These are phyloP conservation scores for Nephrotoma appendiculata DNA, from an alignment of 2,888 invertebrate species.

Conservation along the genomic window DNA sequence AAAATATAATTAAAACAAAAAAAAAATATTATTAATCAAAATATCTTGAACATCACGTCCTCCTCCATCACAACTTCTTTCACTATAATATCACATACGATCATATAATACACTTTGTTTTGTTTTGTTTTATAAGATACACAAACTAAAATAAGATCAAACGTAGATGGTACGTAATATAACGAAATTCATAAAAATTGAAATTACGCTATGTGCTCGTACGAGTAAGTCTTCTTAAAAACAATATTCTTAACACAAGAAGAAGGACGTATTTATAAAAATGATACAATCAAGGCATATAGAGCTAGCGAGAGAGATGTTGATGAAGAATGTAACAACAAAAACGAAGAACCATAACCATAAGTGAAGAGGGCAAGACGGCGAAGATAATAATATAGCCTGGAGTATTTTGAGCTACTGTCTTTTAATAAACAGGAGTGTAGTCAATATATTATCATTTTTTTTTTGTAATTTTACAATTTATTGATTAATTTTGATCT, in stretches of 20 bases:
- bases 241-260: background rate
- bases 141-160: background rate
- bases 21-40: background rate
- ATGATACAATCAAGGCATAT: slow-evolving; percentile 1
- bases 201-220: background rate
- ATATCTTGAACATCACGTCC: background rate
- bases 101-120: background rate
- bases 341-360: background rate
- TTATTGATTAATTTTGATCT: background rate
- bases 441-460: background rate
- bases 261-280: slow-evolving; percentile 4
- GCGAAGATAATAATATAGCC: slow-evolving; percentile 7
- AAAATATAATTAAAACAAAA: background rate
- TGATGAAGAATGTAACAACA: background rate
- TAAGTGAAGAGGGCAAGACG: background rate
- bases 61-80: background rate
- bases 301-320: background rate
- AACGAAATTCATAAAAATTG: slow-evolving; percentile 1
- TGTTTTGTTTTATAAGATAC: background rate
- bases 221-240: background rate
- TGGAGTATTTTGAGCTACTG: slow-evolving; percentile 6
- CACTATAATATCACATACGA: background rate
- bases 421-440: slow-evolving; percentile 3
- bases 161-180: background rate
- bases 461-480: background rate